Percentiles rank a stretch among this genome's conserved stretches.
Evolutionary conservation across 2,888 invertebrate species (phyloP).

Genomic region (Pycnomerus fuliginosus): DNA sequence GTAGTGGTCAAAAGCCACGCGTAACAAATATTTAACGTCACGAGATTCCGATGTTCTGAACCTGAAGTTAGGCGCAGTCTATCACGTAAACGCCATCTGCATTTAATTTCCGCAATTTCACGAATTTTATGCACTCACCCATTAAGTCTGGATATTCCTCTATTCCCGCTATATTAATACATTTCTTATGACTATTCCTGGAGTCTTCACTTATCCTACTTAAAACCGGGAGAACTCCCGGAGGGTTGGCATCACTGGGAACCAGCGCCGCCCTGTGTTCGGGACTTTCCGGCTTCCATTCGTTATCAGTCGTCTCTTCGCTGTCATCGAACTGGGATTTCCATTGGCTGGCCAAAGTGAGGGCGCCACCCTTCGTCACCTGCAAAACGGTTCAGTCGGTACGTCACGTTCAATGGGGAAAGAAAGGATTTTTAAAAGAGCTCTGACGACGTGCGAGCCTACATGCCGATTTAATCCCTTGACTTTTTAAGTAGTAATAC

Average conservation of each 20-base stretch:
- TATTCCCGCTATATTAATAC: slow-evolving; percentile 77
- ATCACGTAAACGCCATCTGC: no score
- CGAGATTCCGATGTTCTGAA: no score
- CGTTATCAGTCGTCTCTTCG: slow-evolving; percentile 91
- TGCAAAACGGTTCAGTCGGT: slow-evolving; percentile 55
- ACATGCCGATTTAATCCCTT: no score
- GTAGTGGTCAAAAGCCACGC: no score
- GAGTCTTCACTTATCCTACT: slow-evolving; percentile 59
- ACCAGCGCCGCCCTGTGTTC: slow-evolving; percentile 54
- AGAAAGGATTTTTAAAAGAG: no score
- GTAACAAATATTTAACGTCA: no score
- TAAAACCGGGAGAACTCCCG: slow-evolving; percentile 41
- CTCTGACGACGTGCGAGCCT: no score
- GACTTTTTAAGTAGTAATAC: no score
- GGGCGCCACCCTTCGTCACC: slow-evolving; percentile 84
- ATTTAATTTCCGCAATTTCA: no score
- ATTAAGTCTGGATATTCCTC: slow-evolving; percentile 71
- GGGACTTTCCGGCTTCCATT: slow-evolving; percentile 84
- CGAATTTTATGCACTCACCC: no score
- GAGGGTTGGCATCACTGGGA: slow-evolving; percentile 42
- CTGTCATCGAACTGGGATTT: slow-evolving; percentile 96
- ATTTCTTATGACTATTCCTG: slow-evolving; percentile 55
- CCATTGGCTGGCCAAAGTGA: slow-evolving; percentile 92
- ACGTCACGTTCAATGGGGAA: no score
- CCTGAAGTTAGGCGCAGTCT: no score